Conservation (phyloP, 1,140 invertebrate genomes). For the Radopholus similis region DNA sequence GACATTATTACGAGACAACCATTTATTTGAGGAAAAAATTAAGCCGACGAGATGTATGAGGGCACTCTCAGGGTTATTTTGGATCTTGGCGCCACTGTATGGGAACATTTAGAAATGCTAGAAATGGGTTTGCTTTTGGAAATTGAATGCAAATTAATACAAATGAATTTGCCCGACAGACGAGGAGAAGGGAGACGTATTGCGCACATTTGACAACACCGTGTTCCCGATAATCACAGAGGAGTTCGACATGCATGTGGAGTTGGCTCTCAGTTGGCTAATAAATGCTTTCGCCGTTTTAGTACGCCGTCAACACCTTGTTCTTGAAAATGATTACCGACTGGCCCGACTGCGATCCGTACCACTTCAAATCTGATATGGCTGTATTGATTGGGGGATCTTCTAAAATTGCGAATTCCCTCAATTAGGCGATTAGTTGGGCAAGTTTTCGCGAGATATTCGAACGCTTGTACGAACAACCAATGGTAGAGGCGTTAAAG, state of each 20-base stretch:
- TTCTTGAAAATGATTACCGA: constrained; percentile 58
- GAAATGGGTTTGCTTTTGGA: constrained; percentile 38
- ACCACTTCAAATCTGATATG: constrained; percentile 44
- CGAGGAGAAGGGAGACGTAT: background rate
- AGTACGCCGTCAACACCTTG: background rate
- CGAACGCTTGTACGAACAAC: background rate
- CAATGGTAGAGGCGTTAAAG: constrained; percentile 40
- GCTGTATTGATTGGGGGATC: background rate
- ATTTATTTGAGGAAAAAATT: constrained; percentile 24
- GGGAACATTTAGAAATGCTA: constrained; percentile 51
- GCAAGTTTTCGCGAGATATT: background rate
- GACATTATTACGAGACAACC: constrained; percentile 16
- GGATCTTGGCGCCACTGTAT: constrained; percentile 54
- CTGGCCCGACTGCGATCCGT: constrained; percentile 49
- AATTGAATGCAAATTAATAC: background rate
- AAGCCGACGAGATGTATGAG: constrained; percentile 58
- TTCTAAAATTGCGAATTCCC: background rate
- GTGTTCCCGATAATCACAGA: constrained; percentile 52
- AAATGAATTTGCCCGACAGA: background rate
- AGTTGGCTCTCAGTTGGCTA: background rate
- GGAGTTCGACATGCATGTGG: constrained; percentile 51
- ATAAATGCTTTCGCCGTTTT: background rate
- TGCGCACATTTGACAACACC: constrained; percentile 46
- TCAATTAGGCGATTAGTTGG: background rate
- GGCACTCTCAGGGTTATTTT: constrained; percentile 54